Percentiles rank a stretch among this genome's conserved stretches.
These are phyloP conservation scores for Lepisosteus osseus DNA, from an alignment of 2,113 vertebrate genomes.

Conservation along the genomic window DNA sequence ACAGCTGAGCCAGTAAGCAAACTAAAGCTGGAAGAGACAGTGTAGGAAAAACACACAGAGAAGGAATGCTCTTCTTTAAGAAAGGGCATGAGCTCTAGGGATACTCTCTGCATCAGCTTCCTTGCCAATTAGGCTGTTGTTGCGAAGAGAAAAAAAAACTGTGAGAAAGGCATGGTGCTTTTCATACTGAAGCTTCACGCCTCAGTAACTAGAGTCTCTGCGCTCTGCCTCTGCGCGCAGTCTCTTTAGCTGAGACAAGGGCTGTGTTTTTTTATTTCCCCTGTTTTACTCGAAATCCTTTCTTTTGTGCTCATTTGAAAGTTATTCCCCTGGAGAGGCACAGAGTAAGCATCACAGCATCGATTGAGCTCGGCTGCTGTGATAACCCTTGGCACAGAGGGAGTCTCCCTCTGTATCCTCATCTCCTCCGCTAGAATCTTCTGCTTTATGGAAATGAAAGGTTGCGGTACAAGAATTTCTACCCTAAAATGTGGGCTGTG, in stretches of 20 bases:
- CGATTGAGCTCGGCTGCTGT: constrained; percentile 1
- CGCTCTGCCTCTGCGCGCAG: not conserved
- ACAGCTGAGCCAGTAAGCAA: not conserved
- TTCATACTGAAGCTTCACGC: constrained; percentile 8
- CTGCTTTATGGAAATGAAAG: too few relatives aligned
- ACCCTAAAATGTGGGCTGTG: too few relatives aligned
- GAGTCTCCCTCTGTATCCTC: too few relatives aligned
- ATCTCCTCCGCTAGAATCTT: too few relatives aligned
- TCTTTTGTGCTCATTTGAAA: too few relatives aligned
- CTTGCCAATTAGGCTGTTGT: constrained; percentile 19
- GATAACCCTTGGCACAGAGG: too few relatives aligned
- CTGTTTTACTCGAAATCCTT: not conserved
- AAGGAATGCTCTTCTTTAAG: not conserved
- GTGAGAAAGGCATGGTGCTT: not conserved
- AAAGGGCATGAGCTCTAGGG: not conserved
- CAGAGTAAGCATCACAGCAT: not conserved
- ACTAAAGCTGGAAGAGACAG: not conserved
- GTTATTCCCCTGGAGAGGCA: constrained; percentile 4
- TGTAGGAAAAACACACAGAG: constrained; percentile 1
- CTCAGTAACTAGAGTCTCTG: not conserved
- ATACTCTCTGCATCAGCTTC: constrained; percentile 1
- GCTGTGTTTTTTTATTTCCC: not conserved
- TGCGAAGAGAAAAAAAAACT: not conserved
- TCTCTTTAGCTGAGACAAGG: not conserved
- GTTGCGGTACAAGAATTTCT: too few relatives aligned